phyloP scores from a whole-genome alignment of 2,888 invertebrate species.

The Hydrotaea diabolus region DNA sequence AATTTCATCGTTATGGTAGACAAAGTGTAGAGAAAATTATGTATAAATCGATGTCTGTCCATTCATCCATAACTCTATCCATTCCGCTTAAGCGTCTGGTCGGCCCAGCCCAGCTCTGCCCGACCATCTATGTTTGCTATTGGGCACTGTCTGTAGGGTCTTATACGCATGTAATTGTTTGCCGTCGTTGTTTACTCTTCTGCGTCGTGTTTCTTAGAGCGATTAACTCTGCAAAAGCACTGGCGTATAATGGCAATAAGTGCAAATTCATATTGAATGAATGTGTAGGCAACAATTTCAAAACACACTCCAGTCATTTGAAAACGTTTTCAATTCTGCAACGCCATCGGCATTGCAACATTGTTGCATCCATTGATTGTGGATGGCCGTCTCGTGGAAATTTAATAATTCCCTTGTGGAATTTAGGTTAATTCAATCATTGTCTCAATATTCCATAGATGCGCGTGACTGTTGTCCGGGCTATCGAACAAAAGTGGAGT shows the following conservation, averaged over 20 bases:
- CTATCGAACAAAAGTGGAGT: not conserved
- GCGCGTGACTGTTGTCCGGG: no score
- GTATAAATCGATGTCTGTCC: constrained; percentile 26
- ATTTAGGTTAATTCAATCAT: constrained; percentile 26
- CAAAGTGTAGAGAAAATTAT: constrained; percentile 34
- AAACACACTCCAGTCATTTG: not conserved
- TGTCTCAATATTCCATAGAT: no score
- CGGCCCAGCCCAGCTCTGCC: no score
- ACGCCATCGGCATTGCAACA: not conserved
- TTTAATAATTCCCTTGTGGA: not conserved
- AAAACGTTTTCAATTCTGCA: constrained; percentile 14
- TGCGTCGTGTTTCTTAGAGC: constrained; percentile 30
- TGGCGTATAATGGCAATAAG: constrained; percentile 46
- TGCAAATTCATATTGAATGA: constrained; percentile 51
- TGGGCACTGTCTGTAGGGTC: no score
- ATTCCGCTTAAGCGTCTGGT: no score
- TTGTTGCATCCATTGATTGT: constrained; percentile 8
- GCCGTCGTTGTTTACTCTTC: not conserved
- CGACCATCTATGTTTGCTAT: no score
- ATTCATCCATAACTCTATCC: not conserved
- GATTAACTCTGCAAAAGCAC: constrained; percentile 33
- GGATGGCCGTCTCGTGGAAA: not conserved
- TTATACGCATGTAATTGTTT: no score
- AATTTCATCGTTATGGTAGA: constrained; percentile 43
- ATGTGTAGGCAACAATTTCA: not conserved